phyloP scores from a whole-genome alignment of 2,797 vertebrate genomes.

The Gobionotothen gibberifrons region DNA sequence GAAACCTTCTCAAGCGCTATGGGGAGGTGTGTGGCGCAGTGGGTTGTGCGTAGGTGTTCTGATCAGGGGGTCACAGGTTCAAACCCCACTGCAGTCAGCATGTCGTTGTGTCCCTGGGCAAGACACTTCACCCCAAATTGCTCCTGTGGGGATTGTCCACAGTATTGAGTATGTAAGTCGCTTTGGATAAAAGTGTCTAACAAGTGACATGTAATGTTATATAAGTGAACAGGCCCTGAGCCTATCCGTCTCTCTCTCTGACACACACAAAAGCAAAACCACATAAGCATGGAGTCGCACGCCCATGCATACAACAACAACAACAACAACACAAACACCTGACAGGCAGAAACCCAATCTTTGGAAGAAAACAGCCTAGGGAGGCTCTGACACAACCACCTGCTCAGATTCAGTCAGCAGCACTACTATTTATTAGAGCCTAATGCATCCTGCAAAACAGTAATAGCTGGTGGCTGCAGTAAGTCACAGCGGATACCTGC shows the following conservation, averaged over 20 bases:
- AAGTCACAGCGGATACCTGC: slow-evolving; percentile 47
- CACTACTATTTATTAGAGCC: slow-evolving; percentile 55
- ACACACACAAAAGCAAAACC: slow-evolving; percentile 44
- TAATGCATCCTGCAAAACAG: slow-evolving; percentile 45
- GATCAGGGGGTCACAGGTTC: no score
- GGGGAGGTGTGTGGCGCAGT: no score
- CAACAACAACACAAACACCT: slow-evolving; percentile 48
- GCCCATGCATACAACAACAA: slow-evolving; percentile 35
- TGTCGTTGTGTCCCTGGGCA: no score
- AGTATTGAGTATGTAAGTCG: no score
- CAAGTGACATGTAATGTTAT: slow-evolving; percentile 26
- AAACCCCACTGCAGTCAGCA: no score
- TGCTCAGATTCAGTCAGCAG: slow-evolving; percentile 60
- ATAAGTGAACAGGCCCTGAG: slow-evolving; percentile 73
- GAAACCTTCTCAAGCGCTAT: slow-evolving; percentile 64
- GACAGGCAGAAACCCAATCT: slow-evolving; percentile 57
- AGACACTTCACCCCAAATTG: no score
- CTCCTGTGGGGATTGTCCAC: no score
- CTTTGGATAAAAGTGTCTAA: no score
- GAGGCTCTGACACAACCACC: slow-evolving; percentile 68
- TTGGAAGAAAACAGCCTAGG: slow-evolving; percentile 50
- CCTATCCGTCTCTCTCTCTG: slow-evolving; percentile 32
- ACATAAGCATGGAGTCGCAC: slow-evolving; percentile 46
- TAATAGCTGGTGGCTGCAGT: slow-evolving; percentile 61
- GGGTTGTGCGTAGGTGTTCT: no score